Conservation (phyloP, 2,113 vertebrate species). For the Bungarus multicinctus region DNA sequence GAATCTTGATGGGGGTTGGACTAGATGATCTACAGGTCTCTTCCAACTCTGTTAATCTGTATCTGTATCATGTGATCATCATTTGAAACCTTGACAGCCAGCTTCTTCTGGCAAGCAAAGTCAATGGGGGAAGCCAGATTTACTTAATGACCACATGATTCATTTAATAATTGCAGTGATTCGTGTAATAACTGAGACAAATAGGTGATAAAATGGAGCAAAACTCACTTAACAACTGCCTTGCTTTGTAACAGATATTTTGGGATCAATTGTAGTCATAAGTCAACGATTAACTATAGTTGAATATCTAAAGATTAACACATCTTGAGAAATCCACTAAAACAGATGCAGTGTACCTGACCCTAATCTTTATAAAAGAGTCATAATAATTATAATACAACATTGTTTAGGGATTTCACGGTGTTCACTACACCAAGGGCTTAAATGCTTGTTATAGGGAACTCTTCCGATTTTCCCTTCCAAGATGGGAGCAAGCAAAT, state of each 20-base stretch:
- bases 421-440: neutral
- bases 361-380: neutral
- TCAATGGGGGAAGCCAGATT: neutral
- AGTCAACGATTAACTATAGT: no score
- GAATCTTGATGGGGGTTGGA: no score
- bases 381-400: neutral
- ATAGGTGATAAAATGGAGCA: neutral
- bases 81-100: neutral
- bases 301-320: neutral
- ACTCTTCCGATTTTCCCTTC: neutral
- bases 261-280: no score
- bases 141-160: neutral
- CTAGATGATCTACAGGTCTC: no score
- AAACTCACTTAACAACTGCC: no score
- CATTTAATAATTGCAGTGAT: neutral
- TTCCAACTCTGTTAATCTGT: no score
- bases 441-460: neutral
- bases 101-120: neutral
- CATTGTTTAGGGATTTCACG: neutral
- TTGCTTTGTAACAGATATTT: no score
- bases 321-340: neutral
- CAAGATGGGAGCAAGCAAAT: neutral
- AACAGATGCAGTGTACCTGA: neutral
- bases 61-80: neutral
- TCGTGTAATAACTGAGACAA: neutral